A percentile compares a stretch with the other conserved stretches of the same genome.
Evolutionary conservation across 2,113 vertebrate genomes (phyloP).

Genomic region (Plectropomus leopardus): DNA sequence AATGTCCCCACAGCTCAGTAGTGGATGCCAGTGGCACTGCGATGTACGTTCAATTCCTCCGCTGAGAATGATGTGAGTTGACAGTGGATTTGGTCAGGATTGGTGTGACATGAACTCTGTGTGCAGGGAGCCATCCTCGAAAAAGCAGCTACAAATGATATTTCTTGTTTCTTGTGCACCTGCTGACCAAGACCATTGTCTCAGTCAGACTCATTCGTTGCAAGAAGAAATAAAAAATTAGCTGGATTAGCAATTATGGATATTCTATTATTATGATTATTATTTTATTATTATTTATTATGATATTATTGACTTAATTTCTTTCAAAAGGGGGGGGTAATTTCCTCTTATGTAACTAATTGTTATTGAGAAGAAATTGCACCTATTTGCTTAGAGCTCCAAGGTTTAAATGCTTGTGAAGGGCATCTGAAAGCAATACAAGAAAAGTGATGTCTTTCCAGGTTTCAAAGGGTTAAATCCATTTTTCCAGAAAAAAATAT

Average conservation of each 20-base stretch:
- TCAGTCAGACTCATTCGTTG: background rate
- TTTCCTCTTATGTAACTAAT: too few species aligned
- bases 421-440: too few species aligned
- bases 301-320: too few species aligned
- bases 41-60: constrained; percentile 72
- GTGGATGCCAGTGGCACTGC: constrained; percentile 71
- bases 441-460: too few species aligned
- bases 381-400: too few species aligned
- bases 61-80: constrained; percentile 77
- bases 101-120: constrained; percentile 66
- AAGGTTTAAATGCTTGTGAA: too few species aligned
- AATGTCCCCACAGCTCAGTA: constrained; percentile 77
- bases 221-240: background rate
- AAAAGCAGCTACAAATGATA: constrained; percentile 39
- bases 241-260: background rate
- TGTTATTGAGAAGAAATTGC: too few species aligned
- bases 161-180: constrained; percentile 43
- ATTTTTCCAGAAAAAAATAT: constrained; percentile 13
- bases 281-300: too few species aligned
- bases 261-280: background rate
- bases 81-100: constrained; percentile 77
- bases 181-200: constrained; percentile 20
- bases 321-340: too few species aligned
- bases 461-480: too few species aligned
- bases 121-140: constrained; percentile 44